Percentiles rank a stretch among this genome's conserved stretches.
These are phyloP conservation scores for Sandelia bainsii DNA, from an alignment of 2,797 vertebrate species.

Conservation along the genomic window DNA sequence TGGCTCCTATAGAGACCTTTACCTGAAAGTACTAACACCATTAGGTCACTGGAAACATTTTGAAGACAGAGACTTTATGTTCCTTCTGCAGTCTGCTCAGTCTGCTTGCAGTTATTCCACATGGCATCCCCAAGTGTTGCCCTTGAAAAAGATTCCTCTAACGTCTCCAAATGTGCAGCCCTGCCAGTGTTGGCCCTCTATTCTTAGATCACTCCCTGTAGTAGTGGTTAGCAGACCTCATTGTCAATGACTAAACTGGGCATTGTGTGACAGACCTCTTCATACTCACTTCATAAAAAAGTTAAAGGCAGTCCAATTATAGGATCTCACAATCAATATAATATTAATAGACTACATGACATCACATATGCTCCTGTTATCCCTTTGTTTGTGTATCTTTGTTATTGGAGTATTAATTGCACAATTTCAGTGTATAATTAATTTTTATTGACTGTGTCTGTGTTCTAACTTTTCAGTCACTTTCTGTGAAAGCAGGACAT, in stretches of 20 bases:
- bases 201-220: constrained; percentile 62
- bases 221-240: constrained; percentile 65
- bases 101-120: constrained; percentile 55
- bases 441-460: constrained; percentile 15
- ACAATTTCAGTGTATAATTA: neutral
- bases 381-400: neutral
- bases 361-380: neutral
- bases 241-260: constrained; percentile 61
- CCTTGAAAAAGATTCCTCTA: constrained; percentile 64
- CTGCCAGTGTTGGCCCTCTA: constrained; percentile 62
- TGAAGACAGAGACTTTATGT: constrained; percentile 55
- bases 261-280: constrained; percentile 58
- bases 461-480: constrained; percentile 32
- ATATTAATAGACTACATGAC: neutral
- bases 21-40: constrained; percentile 43
- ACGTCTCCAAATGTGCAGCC: constrained; percentile 57
- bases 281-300: constrained; percentile 36
- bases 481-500: constrained; percentile 39
- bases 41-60: constrained; percentile 69
- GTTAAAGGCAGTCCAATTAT: constrained; percentile 35
- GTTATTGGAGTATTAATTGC: constrained; percentile 1
- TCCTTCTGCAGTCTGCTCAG: constrained; percentile 45
- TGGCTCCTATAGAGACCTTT: constrained; percentile 44
- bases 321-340: constrained; percentile 29
- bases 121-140: constrained; percentile 67